A percentile compares a stretch with the other conserved stretches of the same genome.
Evolutionary conservation across 2,888 invertebrate species (phyloP).

Genomic region (Rhagophthalmus giganteus): DNA sequence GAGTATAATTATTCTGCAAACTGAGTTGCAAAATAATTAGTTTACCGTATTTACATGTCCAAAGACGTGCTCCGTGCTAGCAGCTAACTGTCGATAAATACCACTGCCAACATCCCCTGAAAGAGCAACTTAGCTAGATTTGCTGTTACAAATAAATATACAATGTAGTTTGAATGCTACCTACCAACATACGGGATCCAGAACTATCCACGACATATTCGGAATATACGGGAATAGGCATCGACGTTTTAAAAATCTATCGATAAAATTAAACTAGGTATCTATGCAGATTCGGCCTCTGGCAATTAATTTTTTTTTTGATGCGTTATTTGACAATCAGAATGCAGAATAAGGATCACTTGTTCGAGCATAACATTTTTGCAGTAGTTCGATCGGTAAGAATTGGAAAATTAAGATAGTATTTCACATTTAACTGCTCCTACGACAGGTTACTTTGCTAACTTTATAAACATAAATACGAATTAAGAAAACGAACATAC

Average conservation of each 20-base stretch:
- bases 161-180: constrained; percentile 30
- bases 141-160: constrained; percentile 24
- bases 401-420: too few species aligned
- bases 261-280: neutral
- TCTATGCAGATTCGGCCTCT: neutral
- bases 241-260: neutral
- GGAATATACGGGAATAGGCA: neutral
- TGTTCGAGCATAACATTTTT: too few species aligned
- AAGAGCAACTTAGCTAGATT: constrained; percentile 38
- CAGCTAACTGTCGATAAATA: constrained; percentile 32
- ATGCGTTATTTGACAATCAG: constrained; percentile 36
- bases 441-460: neutral
- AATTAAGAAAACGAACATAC: too few species aligned
- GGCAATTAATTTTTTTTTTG: too few species aligned
- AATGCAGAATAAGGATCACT: constrained; percentile 37
- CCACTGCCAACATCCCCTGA: constrained; percentile 34
- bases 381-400: too few species aligned
- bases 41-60: constrained; percentile 44
- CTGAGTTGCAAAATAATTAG: constrained; percentile 46
- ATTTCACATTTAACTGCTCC: neutral
- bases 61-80: constrained; percentile 31
- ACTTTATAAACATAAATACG: constrained; percentile 1
- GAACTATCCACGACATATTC: constrained; percentile 16
- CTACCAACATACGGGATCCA: constrained; percentile 30
- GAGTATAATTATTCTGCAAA: constrained; percentile 44